phyloP scores from a whole-genome alignment of 2,797 vertebrate genomes.

The Eulemur albifrons region DNA sequence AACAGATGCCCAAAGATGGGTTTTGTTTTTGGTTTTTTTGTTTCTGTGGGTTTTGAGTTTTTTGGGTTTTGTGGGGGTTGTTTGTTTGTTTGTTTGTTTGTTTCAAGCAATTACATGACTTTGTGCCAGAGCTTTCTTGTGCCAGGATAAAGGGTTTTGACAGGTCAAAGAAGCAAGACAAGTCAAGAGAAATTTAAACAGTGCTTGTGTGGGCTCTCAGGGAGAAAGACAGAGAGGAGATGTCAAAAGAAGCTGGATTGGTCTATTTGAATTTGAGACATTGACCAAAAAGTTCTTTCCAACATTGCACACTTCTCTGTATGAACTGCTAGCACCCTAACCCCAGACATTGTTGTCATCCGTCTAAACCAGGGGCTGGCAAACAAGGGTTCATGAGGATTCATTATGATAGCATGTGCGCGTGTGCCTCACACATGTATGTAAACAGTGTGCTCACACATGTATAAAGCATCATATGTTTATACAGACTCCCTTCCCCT shows the following conservation, averaged over 20 bases:
- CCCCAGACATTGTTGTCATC: not conserved
- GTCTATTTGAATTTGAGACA: not conserved
- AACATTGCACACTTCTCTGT: not conserved
- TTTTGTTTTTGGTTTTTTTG: conserved; percentile 61
- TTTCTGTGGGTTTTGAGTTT: conserved; percentile 32
- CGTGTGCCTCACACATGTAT: not conserved
- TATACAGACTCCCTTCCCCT: not conserved
- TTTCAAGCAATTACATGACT: conserved; percentile 61
- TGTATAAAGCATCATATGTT: not conserved
- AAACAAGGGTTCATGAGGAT: not conserved
- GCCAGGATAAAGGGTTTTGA: conserved; percentile 80
- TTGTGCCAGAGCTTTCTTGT: conserved; percentile 79
- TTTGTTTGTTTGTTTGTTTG: too few relatives aligned
- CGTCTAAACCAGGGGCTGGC: not conserved
- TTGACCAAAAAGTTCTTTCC: not conserved
- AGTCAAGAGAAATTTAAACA: not conserved
- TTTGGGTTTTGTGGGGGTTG: not conserved
- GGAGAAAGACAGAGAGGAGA: conserved; percentile 30
- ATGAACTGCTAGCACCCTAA: not conserved
- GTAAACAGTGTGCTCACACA: not conserved
- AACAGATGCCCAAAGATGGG: conserved; percentile 82
- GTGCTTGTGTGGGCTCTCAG: not conserved
- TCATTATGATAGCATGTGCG: not conserved
- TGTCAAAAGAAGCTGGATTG: not conserved
- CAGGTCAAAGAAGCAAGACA: conserved; percentile 77